Base-by-base conservation (phyloP, 1,140 invertebrate species). In the Drosophila aff. region DNA sequence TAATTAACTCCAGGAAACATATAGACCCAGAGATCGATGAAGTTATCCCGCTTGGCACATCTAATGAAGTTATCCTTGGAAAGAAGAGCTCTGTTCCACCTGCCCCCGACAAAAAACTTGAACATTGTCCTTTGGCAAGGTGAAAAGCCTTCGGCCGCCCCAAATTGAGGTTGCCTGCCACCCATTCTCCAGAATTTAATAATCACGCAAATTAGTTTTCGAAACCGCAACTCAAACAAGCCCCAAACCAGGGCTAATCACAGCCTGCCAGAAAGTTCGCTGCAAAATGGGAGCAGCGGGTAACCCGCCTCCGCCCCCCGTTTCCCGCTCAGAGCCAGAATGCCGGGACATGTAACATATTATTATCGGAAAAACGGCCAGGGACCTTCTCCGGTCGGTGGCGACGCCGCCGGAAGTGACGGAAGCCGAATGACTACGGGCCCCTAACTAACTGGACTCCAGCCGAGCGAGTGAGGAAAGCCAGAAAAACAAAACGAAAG, bases 161-260 rank as follows among this genome's bases (percentile, higher is more conserved):
- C 28, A 41, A 50, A 36, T 43, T 47, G 46, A 60, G 40, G 44
- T 50, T 62, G 26, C 23, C 44, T 40, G 13, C 16, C 4, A 11
- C 28, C 38, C 71, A n/a, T 28, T 59, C 65, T 69, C 75, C 69
- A 55, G 75, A 82, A 76, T 79, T 91, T 85, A 90, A 90, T 91
- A 90, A 91, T 91, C 79, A 91, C 85, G 67, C 76, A 90, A 90
- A 90, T 90, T 90, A 91, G 85, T 91, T 91, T 90, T 91, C 82
- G 68, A 86, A 90, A 80, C 82, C 85, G 57, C 81, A 84, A 77
- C 79, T 65, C 76, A 79, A 87, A 76, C 77, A 68, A 69, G 52
- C 52, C 69, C 57, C 59, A 59, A 59, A 44, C 71, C 44, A 28
- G 41, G 52, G 59, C 59, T 65, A 81, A 79, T 83, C 59, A 59